Evolutionary conservation across 2,888 invertebrate species (phyloP), one percentile per base, ranked within the genome.

Genomic region (Melinopterus prodromus): DNA sequence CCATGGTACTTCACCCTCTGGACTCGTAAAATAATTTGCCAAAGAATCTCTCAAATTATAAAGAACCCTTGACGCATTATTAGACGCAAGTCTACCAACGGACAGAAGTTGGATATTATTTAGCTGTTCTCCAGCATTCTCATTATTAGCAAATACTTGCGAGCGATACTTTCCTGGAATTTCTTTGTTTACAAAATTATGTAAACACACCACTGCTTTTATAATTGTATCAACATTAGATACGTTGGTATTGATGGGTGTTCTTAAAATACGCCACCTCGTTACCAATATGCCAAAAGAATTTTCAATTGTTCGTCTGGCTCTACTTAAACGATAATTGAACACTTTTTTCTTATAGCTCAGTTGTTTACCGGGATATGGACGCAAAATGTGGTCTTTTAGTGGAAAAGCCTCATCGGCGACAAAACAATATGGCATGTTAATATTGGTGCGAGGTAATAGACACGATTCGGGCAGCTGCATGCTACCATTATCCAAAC

Each of bases 301-400:
- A 72, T 72, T 72, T 72, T 72, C 72, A 16, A 72, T 72, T 16
- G 72, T 72, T 35, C 72, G 16, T 6, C 72, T n/a, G n/a, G 72
- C 72, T 16, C 16, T 16, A 14, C 35, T 35, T 4, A 72, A 16
- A 14, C 72, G 26, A 72, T 72, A 72, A 72, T 72, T 72, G 16
- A 72, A 72, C 6, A 72, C 16, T 72, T 16, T 14, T 16, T 72
- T 12, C 26, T 26, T 1, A 26, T 26, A 9, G 72, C 15, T 36
- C 14, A 72, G 72, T n/a, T 35, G 36, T 16, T 6, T 72, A 14
- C 72, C 15, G 14, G 72, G 72, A 72, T 35, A 72, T 7, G 72
- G 15, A 26, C 16, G 26, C 72, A 72, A 15, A 72, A 72, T 72
- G 16, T 72, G 12, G 6, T 12, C 16, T 72, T 72, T 72, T 72